phyloP scores from a whole-genome alignment of 2,797 vertebrate species.

The Australoheros facetus region DNA sequence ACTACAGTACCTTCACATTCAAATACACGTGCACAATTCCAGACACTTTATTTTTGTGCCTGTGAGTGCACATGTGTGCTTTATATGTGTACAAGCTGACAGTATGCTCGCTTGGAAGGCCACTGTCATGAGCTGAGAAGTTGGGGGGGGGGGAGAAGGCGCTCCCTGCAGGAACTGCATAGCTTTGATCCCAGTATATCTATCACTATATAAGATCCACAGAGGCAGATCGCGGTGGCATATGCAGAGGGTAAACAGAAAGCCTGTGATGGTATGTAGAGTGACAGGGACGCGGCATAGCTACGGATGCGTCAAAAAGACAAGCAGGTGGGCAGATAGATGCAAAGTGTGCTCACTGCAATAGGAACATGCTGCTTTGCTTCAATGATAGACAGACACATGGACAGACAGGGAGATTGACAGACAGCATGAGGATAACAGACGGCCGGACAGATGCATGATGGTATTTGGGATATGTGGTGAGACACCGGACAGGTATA shows the following conservation, averaged over 20 bases:
- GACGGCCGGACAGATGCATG: conserved; percentile 66
- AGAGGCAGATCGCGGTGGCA: conserved; percentile 24
- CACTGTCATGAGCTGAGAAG: conserved; percentile 38
- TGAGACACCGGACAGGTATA: conserved; percentile 53
- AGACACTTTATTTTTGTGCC: background rate
- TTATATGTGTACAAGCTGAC: conserved; percentile 11
- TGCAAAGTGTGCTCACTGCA: conserved; percentile 30
- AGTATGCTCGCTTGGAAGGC: conserved; percentile 56
- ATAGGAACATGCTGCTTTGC: conserved; percentile 25
- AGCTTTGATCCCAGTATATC: conserved; percentile 58
- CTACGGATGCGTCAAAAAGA: conserved; percentile 7
- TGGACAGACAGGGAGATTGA: conserved; percentile 60
- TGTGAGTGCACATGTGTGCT: background rate
- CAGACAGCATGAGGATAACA: conserved; percentile 65
- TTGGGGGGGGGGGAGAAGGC: background rate
- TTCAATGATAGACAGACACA: conserved; percentile 23
- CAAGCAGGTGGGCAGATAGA: conserved; percentile 57
- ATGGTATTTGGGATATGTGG: conserved; percentile 36
- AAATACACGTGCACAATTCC: conserved; percentile 11
- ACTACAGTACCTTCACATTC: conserved; percentile 12
- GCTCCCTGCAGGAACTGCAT: conserved; percentile 31
- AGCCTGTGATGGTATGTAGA: conserved; percentile 23
- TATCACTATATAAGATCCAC: conserved; percentile 36
- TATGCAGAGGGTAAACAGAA: conserved; percentile 12
- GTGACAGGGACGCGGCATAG: conserved; percentile 35